Conservation (phyloP, 2,113 vertebrate species). For the Salvelinus sp. region DNA sequence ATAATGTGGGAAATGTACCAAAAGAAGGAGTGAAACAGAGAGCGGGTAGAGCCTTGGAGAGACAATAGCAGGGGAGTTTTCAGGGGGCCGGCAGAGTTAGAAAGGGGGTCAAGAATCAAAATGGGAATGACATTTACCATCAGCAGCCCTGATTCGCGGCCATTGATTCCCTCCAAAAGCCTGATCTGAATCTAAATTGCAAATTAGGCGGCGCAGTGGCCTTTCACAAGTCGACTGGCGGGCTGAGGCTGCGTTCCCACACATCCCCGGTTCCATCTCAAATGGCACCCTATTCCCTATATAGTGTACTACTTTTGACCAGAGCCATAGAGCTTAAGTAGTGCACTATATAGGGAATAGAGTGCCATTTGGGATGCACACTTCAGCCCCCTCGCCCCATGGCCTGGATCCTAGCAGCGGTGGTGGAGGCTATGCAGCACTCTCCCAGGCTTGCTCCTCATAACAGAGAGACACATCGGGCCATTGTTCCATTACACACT, state of each 20-base stretch:
- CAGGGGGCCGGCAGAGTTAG: constrained; percentile 17
- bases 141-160: constrained; percentile 52
- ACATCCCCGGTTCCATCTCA: constrained; percentile 37
- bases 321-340: too few species aligned
- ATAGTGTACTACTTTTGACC: too few species aligned
- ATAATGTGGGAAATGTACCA: constrained; percentile 14
- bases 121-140: constrained; percentile 74
- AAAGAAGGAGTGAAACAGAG: constrained; percentile 19
- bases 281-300: too few species aligned
- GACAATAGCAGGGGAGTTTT: constrained; percentile 38
- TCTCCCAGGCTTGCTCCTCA: constrained; percentile 47
- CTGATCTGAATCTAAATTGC: constrained; percentile 73
- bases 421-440: constrained; percentile 32
- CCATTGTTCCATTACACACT: constrained; percentile 56
- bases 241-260: constrained; percentile 67
- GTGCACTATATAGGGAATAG: too few species aligned
- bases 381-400: background rate
- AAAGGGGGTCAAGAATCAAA: constrained; percentile 69
- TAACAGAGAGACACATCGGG: constrained; percentile 50
- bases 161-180: constrained; percentile 56
- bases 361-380: too few species aligned
- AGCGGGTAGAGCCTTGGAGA: constrained; percentile 28
- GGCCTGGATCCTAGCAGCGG: constrained; percentile 35
- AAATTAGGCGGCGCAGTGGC: constrained; percentile 59
- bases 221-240: constrained; percentile 61